Base-by-base conservation (phyloP, 2,888 invertebrate genomes). In the Cerastis rubricosa region DNA sequence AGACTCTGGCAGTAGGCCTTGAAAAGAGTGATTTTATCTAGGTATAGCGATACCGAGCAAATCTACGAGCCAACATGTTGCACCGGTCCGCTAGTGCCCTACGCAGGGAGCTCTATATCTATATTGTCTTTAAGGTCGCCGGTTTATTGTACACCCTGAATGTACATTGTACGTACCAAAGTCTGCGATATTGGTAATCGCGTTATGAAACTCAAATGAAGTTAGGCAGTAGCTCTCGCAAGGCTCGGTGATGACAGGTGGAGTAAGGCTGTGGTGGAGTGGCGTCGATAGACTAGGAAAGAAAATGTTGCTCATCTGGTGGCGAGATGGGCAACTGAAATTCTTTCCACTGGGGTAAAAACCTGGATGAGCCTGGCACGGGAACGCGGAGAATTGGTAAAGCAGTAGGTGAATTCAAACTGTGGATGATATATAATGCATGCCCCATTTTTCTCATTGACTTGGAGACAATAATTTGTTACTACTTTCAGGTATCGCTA, bases 401-500 rank as follows among this genome's bases (percentile, higher is more conserved):
- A 57, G 7, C 7, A 57, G 7, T 14, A 12, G 25, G 7, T 25
- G 14, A 25, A 57, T 54, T n/a, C 11, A n/a, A n/a, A 4, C n/a
- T 54, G 11, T n/a, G 11, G 11, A 11, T 54, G 51, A n/a, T n/a
- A 11, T 51, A 51, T 49, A 1, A 8, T 51, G 54, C 3, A 54
- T 11, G 11, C n/a, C n/a, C 54, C n/a, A 25, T 1, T 25, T 25
- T 57, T 6, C 0, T 57, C 25, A 57, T 6, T 57, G 6, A 57
- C 51, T 22, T 9, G 3, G 8, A 22, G 19, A 2, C 51, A 22
- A 22, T 9, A 49, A 49, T n/a, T 59, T 59, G 1, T 59, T 17
- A 59, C 25, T 25, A 22, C 0, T 71, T 81, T 8, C 49, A 85
- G 85, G 86, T 63, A 51, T 87, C 9, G 82, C 25, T 2, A 69